Percentiles rank a stretch among this genome's conserved stretches.
phyloP scores from a whole-genome alignment of 64 coral and sea anemone genomes.

The Anthopleura sola region DNA sequence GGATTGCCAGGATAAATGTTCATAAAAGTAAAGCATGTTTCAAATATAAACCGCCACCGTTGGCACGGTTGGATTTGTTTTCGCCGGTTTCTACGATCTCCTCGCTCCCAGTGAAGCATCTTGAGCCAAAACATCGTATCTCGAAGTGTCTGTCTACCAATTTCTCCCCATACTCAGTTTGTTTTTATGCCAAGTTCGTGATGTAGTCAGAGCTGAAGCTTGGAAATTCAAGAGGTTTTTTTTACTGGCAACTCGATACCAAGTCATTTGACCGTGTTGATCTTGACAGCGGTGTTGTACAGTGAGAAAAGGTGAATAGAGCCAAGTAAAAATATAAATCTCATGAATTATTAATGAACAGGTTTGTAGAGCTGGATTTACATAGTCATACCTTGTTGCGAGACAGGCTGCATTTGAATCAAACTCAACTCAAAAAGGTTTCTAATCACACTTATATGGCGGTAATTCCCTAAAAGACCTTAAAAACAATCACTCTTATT shows the following conservation, averaged over 20 bases:
- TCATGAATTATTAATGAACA: slow-evolving; percentile 46
- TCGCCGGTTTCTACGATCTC: background rate
- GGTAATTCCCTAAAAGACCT: background rate
- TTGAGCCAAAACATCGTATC: slow-evolving; percentile 17
- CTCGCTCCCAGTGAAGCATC: slow-evolving; percentile 14
- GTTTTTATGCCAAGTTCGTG: background rate
- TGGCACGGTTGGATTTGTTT: slow-evolving; percentile 10
- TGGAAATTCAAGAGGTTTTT: background rate
- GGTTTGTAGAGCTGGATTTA: background rate
- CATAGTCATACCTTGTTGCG: background rate
- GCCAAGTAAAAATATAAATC: slow-evolving; percentile 14
- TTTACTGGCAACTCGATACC: slow-evolving; percentile 5
- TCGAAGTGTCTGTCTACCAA: background rate
- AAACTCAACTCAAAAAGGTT: background rate
- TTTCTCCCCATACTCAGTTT: background rate
- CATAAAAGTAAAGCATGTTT: slow-evolving; percentile 7
- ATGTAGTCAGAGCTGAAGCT: background rate
- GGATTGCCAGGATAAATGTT: slow-evolving; percentile 87
- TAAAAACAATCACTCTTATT: background rate
- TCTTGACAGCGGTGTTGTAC: slow-evolving; percentile 17
- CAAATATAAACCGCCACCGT: slow-evolving; percentile 21
- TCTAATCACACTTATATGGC: background rate
- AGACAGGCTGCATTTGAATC: background rate
- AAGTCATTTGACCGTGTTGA: slow-evolving; percentile 14
- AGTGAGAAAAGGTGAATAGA: slow-evolving; percentile 7